Base-by-base conservation (phyloP, 2,797 vertebrate genomes). In the Malurus leucopterus region DNA sequence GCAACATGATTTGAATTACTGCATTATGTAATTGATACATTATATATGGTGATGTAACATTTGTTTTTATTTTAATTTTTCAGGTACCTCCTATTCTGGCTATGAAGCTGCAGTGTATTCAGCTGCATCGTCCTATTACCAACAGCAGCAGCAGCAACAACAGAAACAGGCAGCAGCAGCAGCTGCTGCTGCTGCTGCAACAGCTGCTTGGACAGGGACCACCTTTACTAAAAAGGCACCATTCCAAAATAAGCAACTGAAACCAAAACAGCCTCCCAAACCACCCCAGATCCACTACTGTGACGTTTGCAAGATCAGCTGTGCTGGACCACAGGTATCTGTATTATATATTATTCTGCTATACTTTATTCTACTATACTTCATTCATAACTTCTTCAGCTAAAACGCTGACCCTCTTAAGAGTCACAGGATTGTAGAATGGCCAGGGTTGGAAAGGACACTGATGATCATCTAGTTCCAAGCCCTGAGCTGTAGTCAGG, bases 21-120 rank as follows among this genome's bases (percentile, higher is more conserved):
- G 19, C 51, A 6, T 90, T 90, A 68, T 89, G 78, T 89, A 85
- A 74, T 55, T 53, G 72, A 74, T 93, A 89, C 6, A 53, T 67
- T 47, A 77, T 91, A 77, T 88, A 87, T 78, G 30, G 88, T 92
- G 91, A 76, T 83, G 61, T 95, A 89, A 95, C 86, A 17, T 92
- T 90, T 95, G 80, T 95, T 96, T 96, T 95, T 77, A 58, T 96
- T 96, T 89, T 95, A 46, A 58, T 94, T 59, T 92, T 85, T 36
- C 95, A 99, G 99, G 99, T 96, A 98, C 99, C 2, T 98, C 99
- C 12, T 99, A 99, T 93, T 99, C 99, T 1, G 99, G 99, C 89
- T 99, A 99, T 81, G 99, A 99, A 96, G 99, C 99, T 17, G 99
- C 99, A 11, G 99, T 99, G 62, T 99, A 99, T 97, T 99, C 99